Evolutionary conservation across 2,797 vertebrate species (phyloP).

Genomic region (Aotus griseimembra): DNA sequence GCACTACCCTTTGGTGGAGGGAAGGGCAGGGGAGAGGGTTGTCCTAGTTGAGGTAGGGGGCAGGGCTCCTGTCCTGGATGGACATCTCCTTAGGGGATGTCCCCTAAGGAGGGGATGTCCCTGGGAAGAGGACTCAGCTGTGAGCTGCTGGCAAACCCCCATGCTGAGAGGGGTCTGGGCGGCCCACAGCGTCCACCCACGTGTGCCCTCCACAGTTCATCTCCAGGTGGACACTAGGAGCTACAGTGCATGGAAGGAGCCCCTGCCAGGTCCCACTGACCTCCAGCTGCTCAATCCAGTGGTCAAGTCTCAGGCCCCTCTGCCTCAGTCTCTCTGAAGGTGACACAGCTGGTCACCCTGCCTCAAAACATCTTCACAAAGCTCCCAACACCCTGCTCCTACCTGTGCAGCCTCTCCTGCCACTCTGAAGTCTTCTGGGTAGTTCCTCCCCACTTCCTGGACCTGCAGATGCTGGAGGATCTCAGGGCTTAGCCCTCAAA

Average conservation of each 20-base stretch:
- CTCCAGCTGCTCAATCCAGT: neutral
- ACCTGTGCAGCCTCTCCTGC: neutral
- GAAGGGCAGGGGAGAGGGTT: neutral
- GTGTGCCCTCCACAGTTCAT: neutral
- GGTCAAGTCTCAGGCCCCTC: neutral
- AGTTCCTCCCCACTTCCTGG: neutral
- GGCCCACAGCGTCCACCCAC: neutral
- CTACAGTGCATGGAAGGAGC: neutral
- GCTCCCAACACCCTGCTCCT: neutral
- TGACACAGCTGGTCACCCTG: neutral
- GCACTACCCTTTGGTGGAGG: neutral
- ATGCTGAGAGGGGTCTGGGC: neutral
- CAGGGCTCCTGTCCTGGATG: neutral
- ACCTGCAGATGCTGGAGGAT: no score
- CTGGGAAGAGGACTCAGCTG: neutral
- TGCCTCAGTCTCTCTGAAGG: neutral
- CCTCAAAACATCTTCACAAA: neutral
- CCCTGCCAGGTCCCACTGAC: neutral
- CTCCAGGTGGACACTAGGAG: neutral
- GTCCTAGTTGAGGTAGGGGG: neutral
- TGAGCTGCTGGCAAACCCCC: neutral
- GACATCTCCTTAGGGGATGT: no score
- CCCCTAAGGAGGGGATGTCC: neutral
- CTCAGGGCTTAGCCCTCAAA: no score
- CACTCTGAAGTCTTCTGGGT: neutral